Evolutionary conservation across 2,797 vertebrate genomes (phyloP), one percentile per base, ranked within the genome.

Genomic region (Clarias laeviceps): DNA sequence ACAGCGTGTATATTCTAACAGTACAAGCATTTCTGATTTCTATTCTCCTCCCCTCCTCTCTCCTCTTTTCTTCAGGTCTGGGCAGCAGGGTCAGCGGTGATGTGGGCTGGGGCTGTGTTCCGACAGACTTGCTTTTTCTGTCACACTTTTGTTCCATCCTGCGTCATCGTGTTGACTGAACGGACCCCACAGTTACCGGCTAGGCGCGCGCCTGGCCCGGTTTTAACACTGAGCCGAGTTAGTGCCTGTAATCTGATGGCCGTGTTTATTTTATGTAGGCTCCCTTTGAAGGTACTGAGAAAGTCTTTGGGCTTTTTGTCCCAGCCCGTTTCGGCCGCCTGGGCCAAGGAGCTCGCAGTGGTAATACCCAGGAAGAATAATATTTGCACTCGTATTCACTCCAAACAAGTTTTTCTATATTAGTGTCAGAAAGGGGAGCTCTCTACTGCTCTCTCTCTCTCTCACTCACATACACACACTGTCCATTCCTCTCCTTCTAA

Each of bases 271-370:
- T 96, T 95, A 95, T 95, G 94, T 95, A 94, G 94, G 92, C 92
- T 93, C 90, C 90, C 93, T 96, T 96, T 96, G 95, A 96, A 95
- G 95, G 93, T 87, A 90, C 93, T 92, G 93, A 94, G 93, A 94
- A 95, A 94, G 94, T 96, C 95, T 96, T 95, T 95, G 95, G 94
- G 94, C 93, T 95, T 96, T 96, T 95, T 95, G 95, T 96, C 95
- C 95, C 91, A 93, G 93, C 70, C 72, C 88, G 92, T 91, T 95
- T 95, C 94, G 92, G 93, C 92, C 94, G 94, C 93, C 94, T 93
- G 94, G 93, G 94, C 95, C 94, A 94, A 95, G 95, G 95, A 94
- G 94, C 94, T 95, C 88, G 90, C 92, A 92, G 94, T 94, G 95
- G 95, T 95, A 95, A 95, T 94, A 92, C 93, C 94, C 95, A 95